Conservation (phyloP, 2,888 invertebrate genomes). For the Itoplectis maculator region DNA sequence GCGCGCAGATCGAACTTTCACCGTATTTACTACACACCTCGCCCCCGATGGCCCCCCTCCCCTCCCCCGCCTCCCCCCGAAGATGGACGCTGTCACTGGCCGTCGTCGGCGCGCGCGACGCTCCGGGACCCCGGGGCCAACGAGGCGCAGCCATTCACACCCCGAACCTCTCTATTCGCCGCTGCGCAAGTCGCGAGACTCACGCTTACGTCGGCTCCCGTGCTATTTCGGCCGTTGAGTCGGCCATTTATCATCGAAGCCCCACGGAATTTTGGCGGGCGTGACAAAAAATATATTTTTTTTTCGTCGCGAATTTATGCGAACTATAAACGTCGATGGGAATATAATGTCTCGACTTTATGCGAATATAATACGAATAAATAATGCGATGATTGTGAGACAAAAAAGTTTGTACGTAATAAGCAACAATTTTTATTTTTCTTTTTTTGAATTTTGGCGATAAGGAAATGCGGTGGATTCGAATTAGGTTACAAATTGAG, state of each 20-base stretch:
- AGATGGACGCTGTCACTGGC: conserved; percentile 37
- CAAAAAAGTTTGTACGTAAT: no score
- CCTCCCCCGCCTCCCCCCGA: no score
- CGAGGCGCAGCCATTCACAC: conserved; percentile 12
- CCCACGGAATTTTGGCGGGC: background rate
- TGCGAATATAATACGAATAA: no score
- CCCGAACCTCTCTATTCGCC: background rate
- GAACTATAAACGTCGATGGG: no score
- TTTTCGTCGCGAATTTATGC: no score
- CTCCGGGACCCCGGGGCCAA: background rate
- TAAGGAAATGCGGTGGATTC: no score
- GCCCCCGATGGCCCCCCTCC: conserved; percentile 10
- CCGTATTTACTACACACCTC: conserved; percentile 56
- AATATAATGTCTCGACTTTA: no score
- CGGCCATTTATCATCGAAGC: background rate
- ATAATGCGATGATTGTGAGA: no score
- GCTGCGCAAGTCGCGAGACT: background rate
- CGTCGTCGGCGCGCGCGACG: conserved; percentile 3
- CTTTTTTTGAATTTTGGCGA: no score
- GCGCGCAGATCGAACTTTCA: conserved; percentile 68
- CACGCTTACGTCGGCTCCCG: background rate
- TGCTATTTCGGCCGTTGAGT: background rate
- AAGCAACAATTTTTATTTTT: no score
- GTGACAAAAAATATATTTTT: background rate
- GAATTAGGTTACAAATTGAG: no score